These are phyloP conservation scores for Stylophora pistillata DNA, from an alignment of 64 coral and sea anemone genomes.

Conservation along the genomic window DNA sequence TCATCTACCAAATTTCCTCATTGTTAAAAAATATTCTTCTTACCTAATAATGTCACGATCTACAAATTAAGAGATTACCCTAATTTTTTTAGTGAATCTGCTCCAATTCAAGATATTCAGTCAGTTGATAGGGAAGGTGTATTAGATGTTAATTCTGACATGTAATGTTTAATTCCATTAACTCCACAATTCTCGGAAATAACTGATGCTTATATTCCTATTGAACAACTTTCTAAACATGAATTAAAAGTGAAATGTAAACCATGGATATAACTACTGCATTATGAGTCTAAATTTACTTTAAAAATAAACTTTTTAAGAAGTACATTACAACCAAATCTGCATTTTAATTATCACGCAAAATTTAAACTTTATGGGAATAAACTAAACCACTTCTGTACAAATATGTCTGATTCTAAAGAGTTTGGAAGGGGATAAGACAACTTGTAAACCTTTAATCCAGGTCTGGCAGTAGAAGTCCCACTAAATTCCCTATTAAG, in stretches of 20 bases:
- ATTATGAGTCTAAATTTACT: slow-evolving; percentile 24
- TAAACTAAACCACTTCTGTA: neutral
- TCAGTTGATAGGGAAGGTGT: too few relatives aligned
- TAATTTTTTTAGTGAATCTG: neutral
- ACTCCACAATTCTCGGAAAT: neutral
- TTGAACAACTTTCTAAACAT: slow-evolving; percentile 17
- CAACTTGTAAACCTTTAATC: too few relatives aligned
- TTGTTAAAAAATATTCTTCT: slow-evolving; percentile 14
- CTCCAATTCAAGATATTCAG: neutral
- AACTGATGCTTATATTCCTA: neutral
- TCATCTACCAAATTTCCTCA: slow-evolving; percentile 10
- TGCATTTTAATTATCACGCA: neutral
- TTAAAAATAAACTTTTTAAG: too few relatives aligned
- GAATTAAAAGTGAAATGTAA: slow-evolving; percentile 7
- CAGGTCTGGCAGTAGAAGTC: too few relatives aligned
- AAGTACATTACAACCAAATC: too few relatives aligned
- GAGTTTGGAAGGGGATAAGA: too few relatives aligned
- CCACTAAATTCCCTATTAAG: too few relatives aligned
- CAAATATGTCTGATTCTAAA: too few relatives aligned
- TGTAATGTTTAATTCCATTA: slow-evolving; percentile 6
- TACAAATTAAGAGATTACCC: slow-evolving; percentile 24
- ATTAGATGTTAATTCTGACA: neutral
- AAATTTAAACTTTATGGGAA: neutral
- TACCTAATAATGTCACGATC: neutral
- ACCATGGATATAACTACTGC: too few relatives aligned